Evolutionary conservation across 2,113 vertebrate species (phyloP), one percentile per base, ranked within the genome.

Genomic region (Leptobrachium ailaonicum): DNA sequence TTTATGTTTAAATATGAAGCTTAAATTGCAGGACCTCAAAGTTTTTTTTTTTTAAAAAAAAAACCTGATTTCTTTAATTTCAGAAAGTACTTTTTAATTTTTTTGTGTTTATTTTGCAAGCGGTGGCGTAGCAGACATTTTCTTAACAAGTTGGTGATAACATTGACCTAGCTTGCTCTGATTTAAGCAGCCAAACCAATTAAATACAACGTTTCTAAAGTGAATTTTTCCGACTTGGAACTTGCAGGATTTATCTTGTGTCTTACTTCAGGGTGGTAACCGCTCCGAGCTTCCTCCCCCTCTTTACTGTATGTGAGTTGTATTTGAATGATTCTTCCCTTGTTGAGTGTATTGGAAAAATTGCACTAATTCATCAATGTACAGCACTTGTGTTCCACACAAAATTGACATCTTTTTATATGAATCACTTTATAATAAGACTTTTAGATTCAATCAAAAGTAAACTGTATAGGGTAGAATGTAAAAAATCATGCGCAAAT

Each of bases 1-100:
- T 86, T 88, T 60, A 88, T 89, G 82, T 88, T 87, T 78, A 85
- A 89, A 67, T 60, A 43, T 75, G 82, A 82, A 58, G 43, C 82
- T 71, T 56, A 86, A 41, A 83, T 42, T 74, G 82, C 58, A 69
- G 79, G 75, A 75, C 73, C 13, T 1, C 32, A 60, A 6, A 47
- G 50, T 50, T 69, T 79, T 75, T 73, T 66, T 71, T 62, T 32
- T 32, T 32, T 32, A 32, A 32, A 32, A 32, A 32, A 32, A 32
- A 32, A 32, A 1, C 20, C 20, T 32, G 20, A 32, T 32, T 32
- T 32, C 20, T 32, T 32, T 32, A 32, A 68, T 69, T 79, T 72
- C 12, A 60, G 2, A 54, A 32, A 32, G 20, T 11, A 40, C 43
- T 72, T 69, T 80, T 14, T 12, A 40, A 60, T 12, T 75, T 75